phyloP scores from a whole-genome alignment of 1,140 invertebrate genomes.

The Penaeus vannamei region DNA sequence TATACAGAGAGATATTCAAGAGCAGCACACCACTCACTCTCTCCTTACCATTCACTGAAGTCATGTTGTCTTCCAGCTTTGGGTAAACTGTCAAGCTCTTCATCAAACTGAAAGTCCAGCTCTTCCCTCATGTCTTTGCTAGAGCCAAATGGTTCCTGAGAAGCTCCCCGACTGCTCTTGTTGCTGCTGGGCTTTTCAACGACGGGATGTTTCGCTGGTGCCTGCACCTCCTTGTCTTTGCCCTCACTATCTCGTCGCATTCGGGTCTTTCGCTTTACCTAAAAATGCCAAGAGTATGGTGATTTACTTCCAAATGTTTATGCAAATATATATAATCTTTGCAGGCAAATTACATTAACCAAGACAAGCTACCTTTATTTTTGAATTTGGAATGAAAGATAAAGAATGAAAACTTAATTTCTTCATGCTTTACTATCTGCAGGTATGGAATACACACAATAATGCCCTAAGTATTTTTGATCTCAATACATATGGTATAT shows the following conservation, averaged over 20 bases:
- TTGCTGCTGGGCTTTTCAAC: background rate
- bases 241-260: conserved; percentile 43
- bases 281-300: too few species aligned
- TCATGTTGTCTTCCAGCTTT: conserved; percentile 83
- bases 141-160: conserved; percentile 28
- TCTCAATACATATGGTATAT: background rate
- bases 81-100: conserved; percentile 82
- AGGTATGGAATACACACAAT: too few species aligned
- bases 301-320: too few species aligned
- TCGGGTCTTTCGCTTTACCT: conserved; percentile 50
- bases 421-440: too few species aligned
- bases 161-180: background rate
- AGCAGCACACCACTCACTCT: too few species aligned
- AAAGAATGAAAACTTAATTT: too few species aligned
- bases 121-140: conserved; percentile 82
- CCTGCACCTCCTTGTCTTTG: conserved; percentile 40
- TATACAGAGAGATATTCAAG: too few species aligned
- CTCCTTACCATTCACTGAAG: conserved; percentile 74
- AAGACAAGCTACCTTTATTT: too few species aligned
- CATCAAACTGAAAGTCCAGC: conserved; percentile 97
- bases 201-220: background rate
- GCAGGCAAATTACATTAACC: too few species aligned
- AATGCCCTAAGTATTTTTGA: too few species aligned
- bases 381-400: too few species aligned
- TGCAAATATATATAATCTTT: too few species aligned